phyloP scores from a whole-genome alignment of 2,888 invertebrate genomes.

The Cryptocephalus moraei region DNA sequence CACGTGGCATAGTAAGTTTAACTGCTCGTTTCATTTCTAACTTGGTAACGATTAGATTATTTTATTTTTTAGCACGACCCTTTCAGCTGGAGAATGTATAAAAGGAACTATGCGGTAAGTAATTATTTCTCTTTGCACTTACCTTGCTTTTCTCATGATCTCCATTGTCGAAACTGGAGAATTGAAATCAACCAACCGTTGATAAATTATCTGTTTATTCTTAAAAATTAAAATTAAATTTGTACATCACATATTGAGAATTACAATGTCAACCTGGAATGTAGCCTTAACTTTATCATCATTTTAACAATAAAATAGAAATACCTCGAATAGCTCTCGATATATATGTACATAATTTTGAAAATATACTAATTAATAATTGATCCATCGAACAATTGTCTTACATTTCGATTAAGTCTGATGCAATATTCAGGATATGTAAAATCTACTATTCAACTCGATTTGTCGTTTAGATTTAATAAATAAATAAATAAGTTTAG shows the following conservation, averaged over 20 bases:
- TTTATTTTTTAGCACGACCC: background rate
- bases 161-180: background rate
- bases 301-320: conserved; percentile 19
- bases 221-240: conserved; percentile 21
- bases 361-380: conserved; percentile 18
- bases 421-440: background rate
- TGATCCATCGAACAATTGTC: conserved; percentile 16
- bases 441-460: conserved; percentile 6
- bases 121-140: background rate
- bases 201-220: background rate
- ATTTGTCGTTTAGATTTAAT: background rate
- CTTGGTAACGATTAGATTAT: background rate
- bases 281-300: conserved; percentile 11
- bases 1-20: too few relatives aligned
- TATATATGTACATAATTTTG: conserved; percentile 16
- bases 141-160: background rate
- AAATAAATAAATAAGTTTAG: conserved; percentile 13
- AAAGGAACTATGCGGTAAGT: background rate
- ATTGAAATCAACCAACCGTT: background rate
- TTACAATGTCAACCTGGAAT: conserved; percentile 21
- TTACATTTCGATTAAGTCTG: conserved; percentile 1
- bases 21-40: too few relatives aligned
- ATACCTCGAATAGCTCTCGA: conserved; percentile 10
- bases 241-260: conserved; percentile 25
- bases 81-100: background rate